Percentiles rank a stretch among this genome's conserved stretches.
phyloP scores from a whole-genome alignment of 2,113 vertebrate genomes.

The Dipodomys merriami region DNA sequence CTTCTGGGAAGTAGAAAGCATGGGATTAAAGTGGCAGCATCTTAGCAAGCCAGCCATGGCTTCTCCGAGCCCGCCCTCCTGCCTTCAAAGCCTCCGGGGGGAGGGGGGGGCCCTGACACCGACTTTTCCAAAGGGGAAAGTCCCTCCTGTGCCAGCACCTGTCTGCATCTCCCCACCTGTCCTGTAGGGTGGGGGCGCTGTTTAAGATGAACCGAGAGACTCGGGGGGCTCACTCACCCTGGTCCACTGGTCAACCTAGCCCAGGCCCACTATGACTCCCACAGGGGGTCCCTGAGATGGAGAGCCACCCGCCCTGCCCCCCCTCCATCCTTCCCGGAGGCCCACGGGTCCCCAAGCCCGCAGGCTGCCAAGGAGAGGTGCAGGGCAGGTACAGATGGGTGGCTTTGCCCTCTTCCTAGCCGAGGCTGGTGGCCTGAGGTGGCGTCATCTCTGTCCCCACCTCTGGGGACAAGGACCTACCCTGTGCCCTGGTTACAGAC shows the following conservation, averaged over 20 bases:
- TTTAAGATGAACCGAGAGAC: too few relatives aligned
- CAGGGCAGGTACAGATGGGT: neutral
- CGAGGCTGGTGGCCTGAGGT: neutral
- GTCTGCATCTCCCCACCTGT: too few relatives aligned
- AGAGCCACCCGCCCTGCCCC: neutral
- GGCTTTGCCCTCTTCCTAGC: neutral
- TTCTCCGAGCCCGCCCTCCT: neutral
- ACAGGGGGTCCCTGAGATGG: too few relatives aligned
- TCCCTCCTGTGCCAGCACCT: neutral
- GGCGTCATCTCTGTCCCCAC: too few relatives aligned
- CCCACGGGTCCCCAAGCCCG: neutral
- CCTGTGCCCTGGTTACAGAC: neutral
- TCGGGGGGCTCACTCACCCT: too few relatives aligned
- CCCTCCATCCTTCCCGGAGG: too few relatives aligned
- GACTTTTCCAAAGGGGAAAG: neutral
- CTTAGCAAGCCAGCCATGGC: conserved; percentile 73
- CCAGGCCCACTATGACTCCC: too few relatives aligned
- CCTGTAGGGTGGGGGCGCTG: too few relatives aligned
- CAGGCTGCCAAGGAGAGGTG: neutral
- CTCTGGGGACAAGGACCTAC: neutral
- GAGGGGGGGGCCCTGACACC: neutral
- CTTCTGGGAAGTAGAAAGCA: conserved; percentile 62
- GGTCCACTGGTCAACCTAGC: too few relatives aligned
- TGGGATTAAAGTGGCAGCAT: conserved; percentile 52
- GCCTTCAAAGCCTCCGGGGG: neutral